A percentile compares a stretch with the other conserved stretches of the same genome.
Conservation (phyloP, 2,113 vertebrate species). For the Athene noctua region DNA sequence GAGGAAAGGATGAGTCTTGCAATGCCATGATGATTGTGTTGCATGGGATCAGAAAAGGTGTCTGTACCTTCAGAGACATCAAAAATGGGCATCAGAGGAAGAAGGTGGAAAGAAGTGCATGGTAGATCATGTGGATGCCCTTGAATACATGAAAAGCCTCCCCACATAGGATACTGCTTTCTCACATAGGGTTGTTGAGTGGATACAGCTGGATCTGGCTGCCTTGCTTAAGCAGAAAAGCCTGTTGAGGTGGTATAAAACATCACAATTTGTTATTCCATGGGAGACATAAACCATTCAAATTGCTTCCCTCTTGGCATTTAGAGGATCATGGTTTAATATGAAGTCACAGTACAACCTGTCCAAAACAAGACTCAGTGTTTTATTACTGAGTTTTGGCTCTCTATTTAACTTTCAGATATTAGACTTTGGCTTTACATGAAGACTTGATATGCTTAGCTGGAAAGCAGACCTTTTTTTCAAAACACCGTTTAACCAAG, state of each 20-base stretch:
- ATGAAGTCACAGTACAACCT: too few relatives aligned
- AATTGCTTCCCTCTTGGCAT: too few relatives aligned
- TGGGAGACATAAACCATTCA: too few relatives aligned
- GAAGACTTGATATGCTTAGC: too few relatives aligned
- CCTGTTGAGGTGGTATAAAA: neutral
- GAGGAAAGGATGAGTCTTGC: neutral
- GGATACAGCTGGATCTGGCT: neutral
- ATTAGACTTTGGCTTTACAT: too few relatives aligned
- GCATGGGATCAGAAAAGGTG: neutral
- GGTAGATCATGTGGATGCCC: neutral
- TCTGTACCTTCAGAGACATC: neutral
- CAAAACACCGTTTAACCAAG: too few relatives aligned
- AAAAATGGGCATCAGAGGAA: neutral
- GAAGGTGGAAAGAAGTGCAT: neutral
- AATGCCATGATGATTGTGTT: neutral
- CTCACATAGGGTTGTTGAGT: neutral
- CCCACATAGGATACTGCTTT: neutral
- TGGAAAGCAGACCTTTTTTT: too few relatives aligned
- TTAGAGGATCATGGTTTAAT: too few relatives aligned
- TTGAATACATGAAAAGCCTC: neutral
- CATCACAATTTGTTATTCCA: neutral
- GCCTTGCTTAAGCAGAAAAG: neutral
- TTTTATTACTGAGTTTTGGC: too few relatives aligned
- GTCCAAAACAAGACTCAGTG: too few relatives aligned
- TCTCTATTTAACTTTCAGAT: too few relatives aligned